Evolutionary conservation across 2,113 vertebrate genomes (phyloP).

Genomic region (Megaleporinus macrocephalus): DNA sequence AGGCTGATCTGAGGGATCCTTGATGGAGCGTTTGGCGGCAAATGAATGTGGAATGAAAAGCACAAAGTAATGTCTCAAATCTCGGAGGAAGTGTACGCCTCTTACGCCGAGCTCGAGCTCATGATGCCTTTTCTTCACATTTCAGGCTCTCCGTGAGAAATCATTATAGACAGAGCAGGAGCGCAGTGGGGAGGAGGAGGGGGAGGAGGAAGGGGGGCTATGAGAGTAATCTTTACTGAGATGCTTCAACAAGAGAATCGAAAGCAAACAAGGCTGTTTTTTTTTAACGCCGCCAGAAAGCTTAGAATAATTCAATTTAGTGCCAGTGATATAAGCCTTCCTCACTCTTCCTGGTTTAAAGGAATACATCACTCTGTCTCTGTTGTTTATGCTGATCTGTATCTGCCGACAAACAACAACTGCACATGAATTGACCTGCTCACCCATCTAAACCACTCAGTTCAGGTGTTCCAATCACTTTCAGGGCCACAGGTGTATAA

Average conservation of each 20-base stretch:
- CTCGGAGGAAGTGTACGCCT: not conserved
- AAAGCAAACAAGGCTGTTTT: not conserved
- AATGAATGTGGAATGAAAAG: not conserved
- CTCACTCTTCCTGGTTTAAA: not conserved
- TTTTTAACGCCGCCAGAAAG: not conserved
- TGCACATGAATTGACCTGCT: no score
- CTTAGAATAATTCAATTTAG: not conserved
- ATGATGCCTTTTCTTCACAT: not conserved
- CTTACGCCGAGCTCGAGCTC: not conserved
- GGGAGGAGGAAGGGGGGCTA: no score
- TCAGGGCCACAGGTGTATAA: no score
- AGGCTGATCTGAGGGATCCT: not conserved
- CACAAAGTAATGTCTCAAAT: conserved; percentile 4
- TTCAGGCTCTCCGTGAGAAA: not conserved
- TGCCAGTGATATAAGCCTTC: not conserved
- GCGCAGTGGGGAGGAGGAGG: no score
- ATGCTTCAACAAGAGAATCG: not conserved
- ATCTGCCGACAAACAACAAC: no score
- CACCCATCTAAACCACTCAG: no score
- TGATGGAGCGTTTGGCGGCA: not conserved
- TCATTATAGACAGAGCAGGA: not conserved
- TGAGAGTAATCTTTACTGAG: not conserved
- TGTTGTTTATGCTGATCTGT: not conserved
- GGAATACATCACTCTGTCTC: no score
- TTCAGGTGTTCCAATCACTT: no score